Base-by-base conservation (phyloP, 2,797 vertebrate genomes). In the Typhlichthys subterraneus region DNA sequence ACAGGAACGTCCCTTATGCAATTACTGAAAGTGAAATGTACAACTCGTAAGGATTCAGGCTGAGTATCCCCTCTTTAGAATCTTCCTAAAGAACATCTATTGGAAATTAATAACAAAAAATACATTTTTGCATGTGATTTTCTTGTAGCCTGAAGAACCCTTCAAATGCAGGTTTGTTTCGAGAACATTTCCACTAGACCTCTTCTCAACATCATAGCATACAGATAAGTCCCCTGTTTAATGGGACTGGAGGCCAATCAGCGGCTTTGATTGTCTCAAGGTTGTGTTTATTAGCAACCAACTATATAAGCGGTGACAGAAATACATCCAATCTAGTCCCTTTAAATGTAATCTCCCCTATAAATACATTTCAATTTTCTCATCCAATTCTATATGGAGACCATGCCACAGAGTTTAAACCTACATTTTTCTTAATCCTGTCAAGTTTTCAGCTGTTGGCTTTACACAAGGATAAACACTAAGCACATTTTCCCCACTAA, bases 321-420 rank as follows among this genome's bases (percentile, higher is more conserved):
- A 57, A 64, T 70, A 72, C 65, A 54, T 70, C 66, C 17, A 54
- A 82, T 86, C 83, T 66, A 80, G 38, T 42, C 38, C 38, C 38
- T 42, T 42, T 42, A 79, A 77, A 79, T 69, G 71, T 55, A 60
- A 64, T 54, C 59, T 51, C 69, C 63, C 61, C 72, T 77, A 59
- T 65, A 64, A 70, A 72, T 80, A 79, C 45, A 45, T 75, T 84
- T 85, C 69, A 77, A 78, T 75, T 79, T 76, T 83, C 65, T 56
- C 46, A 45, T 72, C 61, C 54, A 45, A 81, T 73, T 72, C 73
- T 77, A 73, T 75, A 72, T 53, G 50, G 51, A 51, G 67, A 12
- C 59, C 63, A 66, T 63, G 66, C 65, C 65, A 58, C 1, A 75
- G 72, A 80, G 79, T 80, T 74, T 57, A 62, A 67, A 57, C 57